Evolutionary conservation across 1,140 invertebrate species (phyloP).

Genomic region (Cotesia typhae): DNA sequence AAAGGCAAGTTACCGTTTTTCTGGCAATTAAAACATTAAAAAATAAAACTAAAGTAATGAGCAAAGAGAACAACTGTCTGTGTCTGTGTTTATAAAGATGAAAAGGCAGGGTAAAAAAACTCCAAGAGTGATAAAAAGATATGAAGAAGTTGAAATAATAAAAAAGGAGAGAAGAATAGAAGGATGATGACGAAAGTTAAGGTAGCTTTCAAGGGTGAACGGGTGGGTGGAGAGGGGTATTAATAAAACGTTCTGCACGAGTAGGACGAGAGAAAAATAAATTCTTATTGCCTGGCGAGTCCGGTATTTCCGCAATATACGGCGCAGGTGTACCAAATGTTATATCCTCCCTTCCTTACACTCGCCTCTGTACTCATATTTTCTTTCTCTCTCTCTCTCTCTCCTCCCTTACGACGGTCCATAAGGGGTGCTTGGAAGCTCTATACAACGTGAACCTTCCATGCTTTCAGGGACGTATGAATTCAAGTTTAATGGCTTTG

Average conservation of each 20-base stretch:
- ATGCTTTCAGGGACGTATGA: constrained; percentile 18
- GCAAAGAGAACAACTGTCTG: too few species aligned
- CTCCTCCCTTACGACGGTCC: constrained; percentile 28
- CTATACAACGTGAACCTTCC: constrained; percentile 35
- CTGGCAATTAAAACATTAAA: too few species aligned
- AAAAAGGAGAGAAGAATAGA: constrained; percentile 40
- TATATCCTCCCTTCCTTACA: constrained; percentile 37
- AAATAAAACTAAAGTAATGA: too few species aligned
- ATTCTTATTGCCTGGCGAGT: constrained; percentile 63
- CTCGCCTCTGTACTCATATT: constrained; percentile 29
- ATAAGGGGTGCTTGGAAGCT: constrained; percentile 42
- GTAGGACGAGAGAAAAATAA: constrained; percentile 50
- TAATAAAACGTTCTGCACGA: constrained; percentile 58
- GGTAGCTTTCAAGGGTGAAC: constrained; percentile 27
- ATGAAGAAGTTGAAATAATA: constrained; percentile 34
- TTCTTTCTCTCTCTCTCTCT: neutral
- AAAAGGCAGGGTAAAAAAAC: neutral
- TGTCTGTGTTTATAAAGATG: neutral
- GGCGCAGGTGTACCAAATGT: constrained; percentile 64
- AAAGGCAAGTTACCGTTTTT: too few species aligned
- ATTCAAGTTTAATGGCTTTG: constrained; percentile 9
- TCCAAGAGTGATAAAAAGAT: neutral
- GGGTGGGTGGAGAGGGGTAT: constrained; percentile 47
- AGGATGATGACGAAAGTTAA: constrained; percentile 41
- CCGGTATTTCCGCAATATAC: constrained; percentile 64